phyloP scores from a whole-genome alignment of 2,888 invertebrate genomes.

The Epinotia nisella region DNA sequence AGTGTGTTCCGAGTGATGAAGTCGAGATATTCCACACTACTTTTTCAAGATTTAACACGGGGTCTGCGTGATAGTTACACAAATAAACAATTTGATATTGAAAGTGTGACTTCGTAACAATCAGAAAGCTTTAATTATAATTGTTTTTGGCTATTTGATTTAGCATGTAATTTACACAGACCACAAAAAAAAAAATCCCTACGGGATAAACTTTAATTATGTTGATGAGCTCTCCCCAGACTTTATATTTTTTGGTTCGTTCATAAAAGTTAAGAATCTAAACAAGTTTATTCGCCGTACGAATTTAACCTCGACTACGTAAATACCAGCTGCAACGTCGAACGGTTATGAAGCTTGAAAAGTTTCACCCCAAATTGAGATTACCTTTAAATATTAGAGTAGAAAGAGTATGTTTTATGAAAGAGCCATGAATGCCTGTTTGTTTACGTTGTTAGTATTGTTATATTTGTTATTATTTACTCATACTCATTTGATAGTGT shows the following conservation, averaged over 20 bases:
- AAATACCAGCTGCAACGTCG: background rate
- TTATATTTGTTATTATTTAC: no score
- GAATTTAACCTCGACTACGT: background rate
- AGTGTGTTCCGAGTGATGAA: background rate
- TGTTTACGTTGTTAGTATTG: no score
- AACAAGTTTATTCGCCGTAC: background rate
- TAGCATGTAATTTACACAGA: background rate
- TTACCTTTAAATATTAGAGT: background rate
- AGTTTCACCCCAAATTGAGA: background rate
- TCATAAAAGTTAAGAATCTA: background rate
- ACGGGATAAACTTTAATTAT: slow-evolving; percentile 22
- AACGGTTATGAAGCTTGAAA: background rate
- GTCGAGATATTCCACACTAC: no score
- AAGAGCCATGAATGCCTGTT: background rate
- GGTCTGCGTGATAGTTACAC: background rate
- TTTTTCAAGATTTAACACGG: no score
- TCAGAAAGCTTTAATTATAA: background rate
- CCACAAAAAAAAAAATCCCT: no score
- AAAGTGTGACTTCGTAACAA: background rate
- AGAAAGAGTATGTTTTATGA: background rate
- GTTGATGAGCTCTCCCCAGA: background rate
- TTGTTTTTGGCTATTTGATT: slow-evolving; percentile 1
- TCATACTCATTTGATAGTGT: no score
- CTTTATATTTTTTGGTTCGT: background rate
- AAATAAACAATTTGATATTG: background rate